phyloP scores from a whole-genome alignment of 2,888 invertebrate species.

The Scaptomyza polygonia region DNA sequence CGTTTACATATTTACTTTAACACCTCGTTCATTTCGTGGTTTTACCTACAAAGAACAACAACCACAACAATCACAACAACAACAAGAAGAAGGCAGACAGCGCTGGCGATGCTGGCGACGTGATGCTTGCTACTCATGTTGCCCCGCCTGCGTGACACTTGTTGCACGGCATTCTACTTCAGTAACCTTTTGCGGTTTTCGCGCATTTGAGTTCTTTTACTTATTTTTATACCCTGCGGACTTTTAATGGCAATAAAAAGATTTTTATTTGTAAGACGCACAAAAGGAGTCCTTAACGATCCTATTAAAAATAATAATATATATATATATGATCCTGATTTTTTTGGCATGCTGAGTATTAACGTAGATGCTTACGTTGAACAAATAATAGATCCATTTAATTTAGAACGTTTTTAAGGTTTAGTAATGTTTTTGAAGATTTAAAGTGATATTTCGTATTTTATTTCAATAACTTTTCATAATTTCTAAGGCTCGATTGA shows the following conservation, averaged over 20 bases:
- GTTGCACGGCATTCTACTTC: constrained; percentile 65
- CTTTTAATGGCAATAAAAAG: background rate
- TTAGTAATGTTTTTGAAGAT: too few relatives aligned
- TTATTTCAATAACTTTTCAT: too few relatives aligned
- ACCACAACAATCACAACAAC: constrained; percentile 16
- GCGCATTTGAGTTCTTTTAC: background rate
- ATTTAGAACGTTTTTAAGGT: too few relatives aligned
- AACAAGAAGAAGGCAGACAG: constrained; percentile 9
- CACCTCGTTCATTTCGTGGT: constrained; percentile 55
- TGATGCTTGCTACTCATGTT: constrained; percentile 68
- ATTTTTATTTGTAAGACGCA: background rate
- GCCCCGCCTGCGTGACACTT: constrained; percentile 59
- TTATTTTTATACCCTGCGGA: background rate
- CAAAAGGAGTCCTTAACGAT: background rate
- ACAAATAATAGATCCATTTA: too few relatives aligned
- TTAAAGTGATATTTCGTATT: too few relatives aligned
- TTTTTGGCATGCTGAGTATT: too few relatives aligned
- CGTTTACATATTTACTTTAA: constrained; percentile 68
- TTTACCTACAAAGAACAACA: constrained; percentile 46
- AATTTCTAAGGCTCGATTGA: too few relatives aligned
- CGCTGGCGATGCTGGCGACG: constrained; percentile 46
- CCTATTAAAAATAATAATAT: too few relatives aligned
- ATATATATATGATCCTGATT: too few relatives aligned
- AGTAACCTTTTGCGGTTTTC: constrained; percentile 59
- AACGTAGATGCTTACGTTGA: too few relatives aligned